Evolutionary conservation across 2,888 invertebrate species (phyloP), one percentile per base, ranked within the genome.

Genomic region (Amiota communis): DNA sequence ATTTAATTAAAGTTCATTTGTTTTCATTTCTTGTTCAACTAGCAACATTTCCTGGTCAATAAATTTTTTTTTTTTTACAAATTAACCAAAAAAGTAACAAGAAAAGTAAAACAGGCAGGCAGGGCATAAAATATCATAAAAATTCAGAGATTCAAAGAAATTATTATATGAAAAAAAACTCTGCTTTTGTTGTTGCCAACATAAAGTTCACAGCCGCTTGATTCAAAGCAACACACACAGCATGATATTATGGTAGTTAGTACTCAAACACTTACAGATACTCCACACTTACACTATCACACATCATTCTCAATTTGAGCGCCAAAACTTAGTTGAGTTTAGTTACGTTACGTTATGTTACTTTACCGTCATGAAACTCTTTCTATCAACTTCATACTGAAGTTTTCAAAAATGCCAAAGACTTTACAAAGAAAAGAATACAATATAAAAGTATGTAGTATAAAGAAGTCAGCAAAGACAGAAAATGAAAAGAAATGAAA

Each of bases 221-320:
- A 53, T 3, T 53, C 12, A 53, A 53, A 53, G 53, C 53, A 53
- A 53, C 6, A 10, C 11, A 11, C 12, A 53, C 53, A 53, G 53
- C 53, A 12, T 12, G 36, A 36, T 36, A 36, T 36, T 36, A 6
- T 36, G 6, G 36, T 36, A 2, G 6, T 36, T 36, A 2, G 6
- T 36, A 36, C 36, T 4, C 36, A 23, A 1, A 36, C 36, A 36
- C 36, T 36, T 36, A 6, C 36, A 6, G 8, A 6, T 36, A 36
- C 36, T 36, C 6, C 6, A 36, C 36, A 36, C 36, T 36, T 36
- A 59, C 59, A 20, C 17, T 59, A 10, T 20, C n/a, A 59, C 59
- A 17, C 20, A 68, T 68, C 67, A 68, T 51, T 51, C 67, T 68
- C 51, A 68, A 68, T 68, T 68, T 68, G 67, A 68, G 53, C 67